Percentiles rank a stretch among this genome's conserved stretches.
Conservation (phyloP, 37 sponge, comb jelly and placozoan species). For the Chondrilla cf. caribensis region DNA sequence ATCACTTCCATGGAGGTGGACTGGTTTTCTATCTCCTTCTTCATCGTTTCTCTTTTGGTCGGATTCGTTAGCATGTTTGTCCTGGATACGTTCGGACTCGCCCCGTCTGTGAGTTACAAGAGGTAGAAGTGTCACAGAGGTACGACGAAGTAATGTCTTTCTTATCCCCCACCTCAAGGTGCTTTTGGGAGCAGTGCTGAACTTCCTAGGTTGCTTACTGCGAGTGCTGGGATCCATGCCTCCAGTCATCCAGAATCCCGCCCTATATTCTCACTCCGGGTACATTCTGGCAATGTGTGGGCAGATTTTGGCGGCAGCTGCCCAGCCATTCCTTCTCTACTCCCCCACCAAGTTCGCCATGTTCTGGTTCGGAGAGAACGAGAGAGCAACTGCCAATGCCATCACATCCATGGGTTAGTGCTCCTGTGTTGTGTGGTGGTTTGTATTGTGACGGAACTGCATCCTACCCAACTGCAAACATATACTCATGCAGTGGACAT, state of each 20-base stretch:
- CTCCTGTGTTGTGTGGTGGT: conserved; percentile 8
- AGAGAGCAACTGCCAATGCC: conserved; percentile 60
- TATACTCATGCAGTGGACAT: no score
- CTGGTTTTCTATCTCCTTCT: conserved; percentile 66
- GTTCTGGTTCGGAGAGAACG: conserved; percentile 79
- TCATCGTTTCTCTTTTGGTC: conserved; percentile 57
- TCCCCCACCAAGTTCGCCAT: conserved; percentile 82
- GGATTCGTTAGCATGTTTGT: conserved; percentile 72
- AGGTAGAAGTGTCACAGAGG: neutral
- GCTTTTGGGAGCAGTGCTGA: conserved; percentile 53
- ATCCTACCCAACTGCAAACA: no score
- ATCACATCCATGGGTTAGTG: conserved; percentile 58
- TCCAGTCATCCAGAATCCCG: neutral
- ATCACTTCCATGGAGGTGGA: conserved; percentile 49
- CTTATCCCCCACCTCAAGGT: no score
- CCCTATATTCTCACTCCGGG: conserved; percentile 36
- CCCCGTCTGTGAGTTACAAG: conserved; percentile 54
- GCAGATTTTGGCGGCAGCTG: conserved; percentile 62
- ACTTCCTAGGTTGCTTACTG: conserved; percentile 53
- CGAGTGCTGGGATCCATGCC: conserved; percentile 51
- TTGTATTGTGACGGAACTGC: no score
- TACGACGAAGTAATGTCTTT: neutral
- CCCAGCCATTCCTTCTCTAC: conserved; percentile 79
- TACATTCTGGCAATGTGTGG: conserved; percentile 63
- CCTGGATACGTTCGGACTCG: conserved; percentile 65